Percentiles rank a stretch among this genome's conserved stretches.
phyloP scores from a whole-genome alignment of 2,797 vertebrate genomes.

The Mormyrus proboscirostris region DNA sequence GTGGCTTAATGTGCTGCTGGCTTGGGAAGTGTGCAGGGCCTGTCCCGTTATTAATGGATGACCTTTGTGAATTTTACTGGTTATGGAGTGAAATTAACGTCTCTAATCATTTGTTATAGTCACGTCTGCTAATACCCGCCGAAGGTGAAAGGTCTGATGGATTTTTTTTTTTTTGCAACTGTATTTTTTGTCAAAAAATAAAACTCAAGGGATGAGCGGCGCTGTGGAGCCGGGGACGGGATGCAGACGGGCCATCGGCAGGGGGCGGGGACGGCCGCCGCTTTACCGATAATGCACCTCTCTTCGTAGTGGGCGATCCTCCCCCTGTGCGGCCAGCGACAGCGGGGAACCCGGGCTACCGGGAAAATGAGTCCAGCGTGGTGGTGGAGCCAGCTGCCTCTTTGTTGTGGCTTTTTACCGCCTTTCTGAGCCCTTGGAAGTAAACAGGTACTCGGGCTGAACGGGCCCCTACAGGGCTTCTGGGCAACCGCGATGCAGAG shows the following conservation, averaged over 20 bases:
- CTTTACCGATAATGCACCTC: not conserved
- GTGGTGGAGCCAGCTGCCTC: not conserved
- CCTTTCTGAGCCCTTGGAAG: not conserved
- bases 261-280: not conserved
- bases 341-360: slow-evolving; percentile 8
- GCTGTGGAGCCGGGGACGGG: not conserved
- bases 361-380: not conserved
- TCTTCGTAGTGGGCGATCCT: not conserved
- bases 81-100: slow-evolving; percentile 43
- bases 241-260: not conserved
- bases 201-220: not conserved
- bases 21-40: slow-evolving; percentile 36
- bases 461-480: slow-evolving; percentile 12
- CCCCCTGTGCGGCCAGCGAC: not conserved
- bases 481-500: slow-evolving; percentile 21
- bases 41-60: slow-evolving; percentile 50
- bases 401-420: slow-evolving; percentile 14
- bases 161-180: not conserved
- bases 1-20: slow-evolving; percentile 42
- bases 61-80: slow-evolving; percentile 48
- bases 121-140: slow-evolving; percentile 28
- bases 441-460: slow-evolving; percentile 5
- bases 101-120: slow-evolving; percentile 45
- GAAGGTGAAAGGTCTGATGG: slow-evolving; percentile 21
- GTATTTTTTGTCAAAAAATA: slow-evolving; percentile 3